Base-by-base conservation (phyloP, 2,888 invertebrate genomes). In the Erannis defoliaria region DNA sequence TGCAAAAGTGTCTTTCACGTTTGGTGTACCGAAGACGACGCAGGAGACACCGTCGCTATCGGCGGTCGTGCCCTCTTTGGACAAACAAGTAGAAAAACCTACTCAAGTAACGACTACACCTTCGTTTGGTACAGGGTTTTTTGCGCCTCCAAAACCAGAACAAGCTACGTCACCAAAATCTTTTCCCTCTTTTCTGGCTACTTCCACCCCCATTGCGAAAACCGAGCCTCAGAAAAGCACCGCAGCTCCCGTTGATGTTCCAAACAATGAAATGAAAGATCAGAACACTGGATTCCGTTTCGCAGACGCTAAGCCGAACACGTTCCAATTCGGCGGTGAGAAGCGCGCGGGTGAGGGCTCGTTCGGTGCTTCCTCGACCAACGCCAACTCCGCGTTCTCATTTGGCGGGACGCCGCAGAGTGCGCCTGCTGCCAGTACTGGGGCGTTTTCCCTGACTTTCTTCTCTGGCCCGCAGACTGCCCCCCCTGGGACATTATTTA, bases 21-120 rank as follows among this genome's bases (percentile, higher is more conserved):
- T 90, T 72, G 87, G 87, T 16, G 75, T 89, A 48, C 82, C 85
- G n/a, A 81, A 81, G 59, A 56, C 68, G 45, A 67, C 66, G 14
- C 37, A 1, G 2, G n/a, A 45, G 9, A 14, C 21, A 5, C 19
- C 29, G 31, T 23, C 10, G 5, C 19, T 18, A 14, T 26, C 40
- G 5, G 21, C 33, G 1, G 8, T 53, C 8, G 46, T 26, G n/a
- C 33, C 19, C 16, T 16, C 14, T 18, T 70, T 74, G 55, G 80
- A 85, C 51, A 82, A 80, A 55, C 64, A 73, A 0, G 84, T 84
- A 62, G 87, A 83, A 73, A 42, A 26, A 26, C 26, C 82, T 82
- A 33, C 84, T 18, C 46, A 46, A 46, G 18, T 1, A 19, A 12
- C 26, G 4, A 8, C 23, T 43, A 5, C 29, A 5, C 18, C 14